Conservation (phyloP, 2,888 invertebrate genomes). For the Drosophila picticornis region DNA sequence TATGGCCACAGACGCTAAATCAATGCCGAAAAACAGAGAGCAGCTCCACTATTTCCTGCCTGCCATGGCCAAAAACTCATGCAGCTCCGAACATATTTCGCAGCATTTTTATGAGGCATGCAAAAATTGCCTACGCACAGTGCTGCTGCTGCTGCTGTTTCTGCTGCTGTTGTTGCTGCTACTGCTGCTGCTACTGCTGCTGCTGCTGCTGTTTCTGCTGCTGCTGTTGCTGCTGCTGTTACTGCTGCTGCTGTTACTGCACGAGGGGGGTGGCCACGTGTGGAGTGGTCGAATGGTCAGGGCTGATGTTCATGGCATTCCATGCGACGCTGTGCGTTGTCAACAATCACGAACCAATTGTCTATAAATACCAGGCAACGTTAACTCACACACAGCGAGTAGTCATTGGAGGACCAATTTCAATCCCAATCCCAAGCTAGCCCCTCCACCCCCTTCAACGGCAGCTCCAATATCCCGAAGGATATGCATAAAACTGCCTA, state of each 20-base stretch:
- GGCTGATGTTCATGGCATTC: conserved; percentile 58
- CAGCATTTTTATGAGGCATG: conserved; percentile 74
- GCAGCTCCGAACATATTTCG: conserved; percentile 67
- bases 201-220: conserved; percentile 8
- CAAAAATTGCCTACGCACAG: conserved; percentile 65
- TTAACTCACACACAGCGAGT: conserved; percentile 60
- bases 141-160: conserved; percentile 8
- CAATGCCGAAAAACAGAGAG: conserved; percentile 56
- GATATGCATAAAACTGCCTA: conserved; percentile 50
- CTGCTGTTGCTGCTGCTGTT: no score
- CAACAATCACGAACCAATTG: conserved; percentile 82
- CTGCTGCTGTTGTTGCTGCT: no score
- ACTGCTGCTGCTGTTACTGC: not conserved
- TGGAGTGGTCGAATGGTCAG: conserved; percentile 39
- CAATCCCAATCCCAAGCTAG: conserved; percentile 3
- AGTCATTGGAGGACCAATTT: conserved; percentile 8
- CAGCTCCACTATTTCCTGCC: conserved; percentile 66
- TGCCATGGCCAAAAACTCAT: conserved; percentile 44
- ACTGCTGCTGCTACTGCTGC: not conserved
- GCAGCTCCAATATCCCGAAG: conserved; percentile 27
- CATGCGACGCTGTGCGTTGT: conserved; percentile 66
- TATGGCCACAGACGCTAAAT: conserved; percentile 52
- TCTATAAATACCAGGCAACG: conserved; percentile 78
- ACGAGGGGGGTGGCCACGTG: not conserved
- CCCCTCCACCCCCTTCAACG: not conserved